These are phyloP conservation scores for Herpetotheres cachinnans DNA, from an alignment of 2,113 vertebrate species.

Conservation along the genomic window DNA sequence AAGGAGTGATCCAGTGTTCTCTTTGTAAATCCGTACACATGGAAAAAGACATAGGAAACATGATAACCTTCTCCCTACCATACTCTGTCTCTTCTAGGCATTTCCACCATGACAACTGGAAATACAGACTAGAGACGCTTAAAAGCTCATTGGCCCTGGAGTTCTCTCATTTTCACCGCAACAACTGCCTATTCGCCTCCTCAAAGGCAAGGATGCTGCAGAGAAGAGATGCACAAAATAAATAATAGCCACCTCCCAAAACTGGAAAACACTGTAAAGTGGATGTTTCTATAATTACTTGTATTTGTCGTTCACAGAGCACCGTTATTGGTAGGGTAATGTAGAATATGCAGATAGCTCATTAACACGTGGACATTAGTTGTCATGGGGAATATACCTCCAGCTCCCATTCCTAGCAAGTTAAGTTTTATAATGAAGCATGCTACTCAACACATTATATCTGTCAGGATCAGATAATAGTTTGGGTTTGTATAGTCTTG, in stretches of 20 bases:
- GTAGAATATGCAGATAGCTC: not conserved
- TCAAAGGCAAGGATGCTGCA: not conserved
- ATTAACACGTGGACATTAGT: not conserved
- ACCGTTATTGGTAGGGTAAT: not conserved
- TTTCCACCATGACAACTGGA: not conserved
- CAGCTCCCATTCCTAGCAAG: not conserved
- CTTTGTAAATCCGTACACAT: not conserved
- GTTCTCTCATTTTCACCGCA: not conserved
- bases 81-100: not conserved
- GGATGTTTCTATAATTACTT: not conserved
- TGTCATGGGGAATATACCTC: not conserved
- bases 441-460: not conserved
- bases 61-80: not conserved
- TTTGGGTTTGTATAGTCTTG: not conserved
- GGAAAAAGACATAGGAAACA: not conserved
- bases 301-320: not conserved
- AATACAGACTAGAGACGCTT: not conserved
- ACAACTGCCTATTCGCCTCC: rapidly evolving
- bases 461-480: not conserved
- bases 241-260: not conserved
- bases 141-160: not conserved
- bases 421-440: not conserved
- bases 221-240: not conserved
- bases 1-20: not conserved
- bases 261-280: rapidly evolving